Percentiles rank a stretch among this genome's conserved stretches.
Evolutionary conservation across 1,140 invertebrate genomes (phyloP).

Genomic region (Lordiphosa clarofinis): DNA sequence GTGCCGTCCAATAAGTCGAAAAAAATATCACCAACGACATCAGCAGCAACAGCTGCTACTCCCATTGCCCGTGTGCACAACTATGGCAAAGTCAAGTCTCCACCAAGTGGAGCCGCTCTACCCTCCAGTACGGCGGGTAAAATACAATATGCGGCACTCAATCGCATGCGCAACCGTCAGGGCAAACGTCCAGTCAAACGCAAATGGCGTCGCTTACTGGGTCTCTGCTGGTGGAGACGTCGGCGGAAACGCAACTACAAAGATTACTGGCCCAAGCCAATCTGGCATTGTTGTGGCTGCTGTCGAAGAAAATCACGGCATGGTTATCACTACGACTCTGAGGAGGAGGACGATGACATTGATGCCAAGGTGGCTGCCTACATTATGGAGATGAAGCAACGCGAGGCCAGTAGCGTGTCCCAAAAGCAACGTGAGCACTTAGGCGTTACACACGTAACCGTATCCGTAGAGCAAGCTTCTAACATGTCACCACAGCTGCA

Average conservation of each 20-base stretch:
- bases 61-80: constrained; percentile 51
- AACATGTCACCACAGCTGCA: constrained; percentile 13
- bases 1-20: constrained; percentile 23
- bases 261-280: constrained; percentile 37
- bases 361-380: constrained; percentile 80
- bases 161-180: constrained; percentile 60
- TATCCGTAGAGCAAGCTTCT: constrained; percentile 8
- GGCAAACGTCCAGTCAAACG: constrained; percentile 13
- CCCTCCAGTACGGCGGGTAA: constrained; percentile 49
- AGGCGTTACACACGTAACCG: constrained; percentile 9
- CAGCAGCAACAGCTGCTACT: neutral
- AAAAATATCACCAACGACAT: constrained; percentile 5
- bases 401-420: constrained; percentile 27
- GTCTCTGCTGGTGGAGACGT: constrained; percentile 18
- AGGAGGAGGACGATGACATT: constrained; percentile 79
- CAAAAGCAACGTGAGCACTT: constrained; percentile 58
- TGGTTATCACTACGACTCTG: constrained; percentile 60
- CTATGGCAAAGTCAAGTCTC: constrained; percentile 39
- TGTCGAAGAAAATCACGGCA: neutral
- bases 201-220: constrained; percentile 32
- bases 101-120: constrained; percentile 16
- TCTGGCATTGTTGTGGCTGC: constrained; percentile 26
- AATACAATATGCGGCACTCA: constrained; percentile 71
- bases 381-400: constrained; percentile 73
- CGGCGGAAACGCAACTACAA: constrained; percentile 36